These are phyloP conservation scores for Apodemus sylvaticus DNA, from an alignment of 2,113 vertebrate genomes.

Conservation along the genomic window DNA sequence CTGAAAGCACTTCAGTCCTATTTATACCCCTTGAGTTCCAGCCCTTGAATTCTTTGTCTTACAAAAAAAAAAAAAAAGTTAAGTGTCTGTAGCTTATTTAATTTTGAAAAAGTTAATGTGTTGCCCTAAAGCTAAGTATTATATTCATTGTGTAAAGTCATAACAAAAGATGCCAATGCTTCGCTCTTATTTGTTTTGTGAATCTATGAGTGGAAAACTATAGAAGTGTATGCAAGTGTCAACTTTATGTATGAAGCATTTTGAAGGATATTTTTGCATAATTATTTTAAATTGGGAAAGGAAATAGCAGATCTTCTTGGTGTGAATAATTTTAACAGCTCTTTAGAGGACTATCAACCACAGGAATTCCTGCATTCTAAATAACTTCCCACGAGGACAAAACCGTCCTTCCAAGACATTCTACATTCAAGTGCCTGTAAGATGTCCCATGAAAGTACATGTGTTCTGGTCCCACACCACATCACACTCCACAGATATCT, in stretches of 20 bases:
- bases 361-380: conserved; percentile 56
- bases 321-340: conserved; percentile 63
- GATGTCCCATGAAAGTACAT: neutral
- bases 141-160: conserved; percentile 13
- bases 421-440: neutral
- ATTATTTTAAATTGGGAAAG: conserved; percentile 65
- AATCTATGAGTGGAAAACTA: conserved; percentile 37
- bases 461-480: neutral
- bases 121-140: conserved; percentile 4
- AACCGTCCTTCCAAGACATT: neutral
- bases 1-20: neutral
- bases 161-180: conserved; percentile 17
- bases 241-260: conserved; percentile 61
- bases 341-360: conserved; percentile 56
- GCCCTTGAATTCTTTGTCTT: conserved; percentile 17
- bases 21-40: too few species aligned
- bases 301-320: conserved; percentile 47
- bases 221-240: conserved; percentile 46
- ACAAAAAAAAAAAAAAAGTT: neutral
- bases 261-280: conserved; percentile 73
- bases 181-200: conserved; percentile 59
- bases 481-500: neutral
- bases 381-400: neutral
- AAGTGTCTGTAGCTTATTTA: conserved; percentile 35
- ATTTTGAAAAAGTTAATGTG: neutral